A percentile compares a stretch with the other conserved stretches of the same genome.
Conservation (phyloP, 2,888 invertebrate species). For the Melieria crassipennis region DNA sequence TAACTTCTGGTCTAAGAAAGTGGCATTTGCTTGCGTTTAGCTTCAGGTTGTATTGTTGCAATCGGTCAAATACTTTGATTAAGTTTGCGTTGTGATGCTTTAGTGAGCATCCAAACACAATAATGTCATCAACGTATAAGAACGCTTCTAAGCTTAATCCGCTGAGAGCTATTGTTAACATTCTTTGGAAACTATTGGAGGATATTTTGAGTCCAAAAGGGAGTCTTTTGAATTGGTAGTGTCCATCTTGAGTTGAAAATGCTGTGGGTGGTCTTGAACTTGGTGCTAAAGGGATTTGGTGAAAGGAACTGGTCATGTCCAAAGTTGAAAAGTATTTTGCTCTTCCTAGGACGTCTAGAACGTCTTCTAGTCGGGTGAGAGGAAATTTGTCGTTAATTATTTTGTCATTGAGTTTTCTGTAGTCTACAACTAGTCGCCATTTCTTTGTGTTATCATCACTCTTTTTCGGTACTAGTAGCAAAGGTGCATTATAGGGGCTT, state of each 20-base stretch:
- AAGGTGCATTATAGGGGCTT: conserved; percentile 32
- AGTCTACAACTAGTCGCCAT: conserved; percentile 28
- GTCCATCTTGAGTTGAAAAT: conserved; percentile 24
- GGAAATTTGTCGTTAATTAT: conserved; percentile 24
- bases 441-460: conserved; percentile 13
- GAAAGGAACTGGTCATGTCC: conserved; percentile 25
- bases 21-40: not conserved
- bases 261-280: conserved; percentile 21
- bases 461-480: conserved; percentile 28
- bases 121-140: no score
- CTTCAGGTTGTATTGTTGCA: not conserved
- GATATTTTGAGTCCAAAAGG: conserved; percentile 23
- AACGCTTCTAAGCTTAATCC: no score
- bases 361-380: conserved; percentile 22
- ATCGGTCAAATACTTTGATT: not conserved
- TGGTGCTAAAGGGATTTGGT: conserved; percentile 19
- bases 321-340: conserved; percentile 26
- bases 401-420: conserved; percentile 23
- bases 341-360: conserved; percentile 20
- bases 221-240: conserved; percentile 20
- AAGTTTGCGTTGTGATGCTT: no score
- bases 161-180: no score
- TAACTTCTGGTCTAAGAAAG: not conserved
- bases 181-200: not conserved
- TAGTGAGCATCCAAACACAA: no score